phyloP scores from a whole-genome alignment of 2,888 invertebrate genomes.

The Melipona beecheii region DNA sequence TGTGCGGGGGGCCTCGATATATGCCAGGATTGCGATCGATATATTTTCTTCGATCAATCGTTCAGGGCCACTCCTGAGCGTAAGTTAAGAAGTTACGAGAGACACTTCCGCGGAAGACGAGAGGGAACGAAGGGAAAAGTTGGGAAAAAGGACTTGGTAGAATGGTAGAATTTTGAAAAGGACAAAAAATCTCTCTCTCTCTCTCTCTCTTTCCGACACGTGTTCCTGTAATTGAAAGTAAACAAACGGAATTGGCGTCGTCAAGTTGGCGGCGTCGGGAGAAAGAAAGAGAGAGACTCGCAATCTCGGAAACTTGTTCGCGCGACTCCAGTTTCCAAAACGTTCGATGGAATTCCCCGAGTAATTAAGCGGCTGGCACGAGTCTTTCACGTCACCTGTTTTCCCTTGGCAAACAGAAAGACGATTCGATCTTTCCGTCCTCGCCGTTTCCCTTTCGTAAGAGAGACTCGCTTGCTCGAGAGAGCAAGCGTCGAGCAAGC shows the following conservation, averaged over 20 bases:
- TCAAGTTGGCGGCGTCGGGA: too few relatives aligned
- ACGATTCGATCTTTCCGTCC: too few relatives aligned
- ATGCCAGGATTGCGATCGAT: too few relatives aligned
- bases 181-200: not conserved
- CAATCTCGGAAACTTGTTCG: conserved; percentile 8
- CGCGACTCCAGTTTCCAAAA: conserved; percentile 13
- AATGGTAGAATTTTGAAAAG: not conserved
- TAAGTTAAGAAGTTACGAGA: too few relatives aligned
- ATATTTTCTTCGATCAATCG: too few relatives aligned
- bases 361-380: conserved; percentile 59
- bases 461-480: not conserved
- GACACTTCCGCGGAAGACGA: too few relatives aligned
- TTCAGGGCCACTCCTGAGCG: too few relatives aligned
- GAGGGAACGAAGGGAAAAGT: not conserved
- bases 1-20: too few relatives aligned
- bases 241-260: conserved; percentile 32
- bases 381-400: conserved; percentile 37
- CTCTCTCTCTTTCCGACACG: not conserved
- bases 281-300: too few relatives aligned
- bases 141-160: not conserved
- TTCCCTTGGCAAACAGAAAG: conserved; percentile 32
- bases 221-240: conserved; percentile 26
- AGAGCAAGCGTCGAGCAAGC: conserved; percentile 35
- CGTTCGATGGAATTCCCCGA: conserved; percentile 43
- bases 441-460: not conserved